Percentiles rank a stretch among this genome's conserved stretches.
phyloP scores from a whole-genome alignment of 1,140 invertebrate genomes.

The Brachionus angularis region DNA sequence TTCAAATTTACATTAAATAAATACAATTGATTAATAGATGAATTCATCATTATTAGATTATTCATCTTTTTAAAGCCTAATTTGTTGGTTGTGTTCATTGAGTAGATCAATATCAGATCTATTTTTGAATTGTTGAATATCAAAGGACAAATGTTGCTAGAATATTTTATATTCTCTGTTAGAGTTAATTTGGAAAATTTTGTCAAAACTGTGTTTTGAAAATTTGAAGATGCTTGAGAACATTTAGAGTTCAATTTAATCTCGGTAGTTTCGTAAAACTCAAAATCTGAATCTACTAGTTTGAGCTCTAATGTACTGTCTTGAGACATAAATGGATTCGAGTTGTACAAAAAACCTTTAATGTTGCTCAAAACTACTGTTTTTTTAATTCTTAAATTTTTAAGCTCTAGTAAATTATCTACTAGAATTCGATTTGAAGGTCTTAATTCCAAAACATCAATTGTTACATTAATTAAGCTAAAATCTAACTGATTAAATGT shows the following conservation, averaged over 20 bases:
- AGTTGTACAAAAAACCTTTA: background rate
- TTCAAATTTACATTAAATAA: background rate
- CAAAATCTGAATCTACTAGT: constrained; percentile 6
- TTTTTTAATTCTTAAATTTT: background rate
- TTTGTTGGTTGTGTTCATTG: background rate
- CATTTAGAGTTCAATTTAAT: no score
- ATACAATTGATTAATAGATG: constrained; percentile 10
- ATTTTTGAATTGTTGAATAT: background rate
- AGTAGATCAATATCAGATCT: background rate
- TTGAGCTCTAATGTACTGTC: constrained; percentile 10
- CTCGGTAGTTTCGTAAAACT: background rate
- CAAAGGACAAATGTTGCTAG: background rate
- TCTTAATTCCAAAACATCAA: constrained; percentile 18
- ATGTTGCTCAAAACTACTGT: background rate
- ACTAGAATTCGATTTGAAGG: background rate
- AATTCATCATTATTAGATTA: background rate
- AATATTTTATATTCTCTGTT: background rate
- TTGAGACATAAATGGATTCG: background rate
- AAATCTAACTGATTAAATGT: background rate
- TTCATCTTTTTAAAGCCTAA: background rate
- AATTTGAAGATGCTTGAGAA: background rate
- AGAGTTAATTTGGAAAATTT: background rate
- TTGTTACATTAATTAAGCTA: background rate
- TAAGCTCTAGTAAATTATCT: background rate
- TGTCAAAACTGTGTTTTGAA: constrained; percentile 1